A percentile compares a stretch with the other conserved stretches of the same genome.
These are phyloP conservation scores for Synergus laeviventris DNA, from an alignment of 2,888 invertebrate genomes.

Conservation along the genomic window DNA sequence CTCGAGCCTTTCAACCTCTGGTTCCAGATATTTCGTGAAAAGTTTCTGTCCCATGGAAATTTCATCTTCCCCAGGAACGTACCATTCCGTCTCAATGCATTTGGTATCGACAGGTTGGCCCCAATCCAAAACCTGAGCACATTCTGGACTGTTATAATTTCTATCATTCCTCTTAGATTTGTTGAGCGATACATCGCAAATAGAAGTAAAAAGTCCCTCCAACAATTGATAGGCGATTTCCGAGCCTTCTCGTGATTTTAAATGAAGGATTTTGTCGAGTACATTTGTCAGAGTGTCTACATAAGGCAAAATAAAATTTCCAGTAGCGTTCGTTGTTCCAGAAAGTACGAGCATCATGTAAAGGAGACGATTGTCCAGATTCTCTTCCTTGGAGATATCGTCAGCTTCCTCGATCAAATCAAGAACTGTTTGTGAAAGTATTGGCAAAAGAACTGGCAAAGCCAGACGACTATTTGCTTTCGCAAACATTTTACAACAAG, in stretches of 20 bases:
- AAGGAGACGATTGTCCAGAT: conserved; percentile 86
- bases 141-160: conserved; percentile 81
- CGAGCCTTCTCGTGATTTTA: conserved; percentile 83
- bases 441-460: conserved; percentile 84
- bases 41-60: conserved; percentile 82
- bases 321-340: conserved; percentile 83
- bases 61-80: conserved; percentile 85
- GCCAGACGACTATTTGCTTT: conserved; percentile 84
- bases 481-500: conserved; percentile 83
- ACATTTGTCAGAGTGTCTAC: conserved; percentile 81
- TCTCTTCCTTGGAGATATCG: conserved; percentile 84
- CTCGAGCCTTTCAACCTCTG: conserved; percentile 81
- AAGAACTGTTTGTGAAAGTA: conserved; percentile 83
- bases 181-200: conserved; percentile 80
- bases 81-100: conserved; percentile 85
- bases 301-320: conserved; percentile 81
- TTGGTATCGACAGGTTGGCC: conserved; percentile 83
- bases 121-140: conserved; percentile 89
- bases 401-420: conserved; percentile 79
- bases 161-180: conserved; percentile 76
- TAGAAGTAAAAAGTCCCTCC: conserved; percentile 78
- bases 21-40: conserved; percentile 81
- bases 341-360: conserved; percentile 87
- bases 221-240: conserved; percentile 79
- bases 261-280: conserved; percentile 83